These are phyloP conservation scores for Poeciliopsis turrubarensis DNA, from an alignment of 2,113 vertebrate genomes.

Conservation along the genomic window DNA sequence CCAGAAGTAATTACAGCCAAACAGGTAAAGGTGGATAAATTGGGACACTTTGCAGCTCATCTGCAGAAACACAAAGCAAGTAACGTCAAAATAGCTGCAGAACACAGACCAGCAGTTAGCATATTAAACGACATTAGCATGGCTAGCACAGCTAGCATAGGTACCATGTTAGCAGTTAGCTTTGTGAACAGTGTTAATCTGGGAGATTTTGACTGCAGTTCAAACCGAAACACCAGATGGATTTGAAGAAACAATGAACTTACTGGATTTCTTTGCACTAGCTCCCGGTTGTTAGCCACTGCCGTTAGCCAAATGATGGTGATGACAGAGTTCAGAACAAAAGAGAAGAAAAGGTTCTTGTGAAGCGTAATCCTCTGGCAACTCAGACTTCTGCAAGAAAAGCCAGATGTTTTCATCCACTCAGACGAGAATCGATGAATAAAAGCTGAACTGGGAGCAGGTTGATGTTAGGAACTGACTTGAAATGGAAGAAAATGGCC, in stretches of 20 bases:
- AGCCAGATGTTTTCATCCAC: constrained; percentile 4
- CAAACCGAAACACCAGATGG: background rate
- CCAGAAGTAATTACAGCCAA: constrained; percentile 99
- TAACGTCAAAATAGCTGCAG: too few species aligned
- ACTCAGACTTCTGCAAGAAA: constrained; percentile 88
- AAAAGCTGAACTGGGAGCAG: background rate
- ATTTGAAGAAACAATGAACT: constrained; percentile 9
- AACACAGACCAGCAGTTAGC: background rate
- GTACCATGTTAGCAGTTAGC: too few species aligned
- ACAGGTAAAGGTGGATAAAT: constrained; percentile 93
- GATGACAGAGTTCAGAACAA: constrained; percentile 92
- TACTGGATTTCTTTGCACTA: constrained; percentile 92
- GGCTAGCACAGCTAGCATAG: too few species aligned
- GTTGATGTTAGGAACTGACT: constrained; percentile 82
- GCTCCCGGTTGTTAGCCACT: constrained; percentile 90
- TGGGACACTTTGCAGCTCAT: constrained; percentile 92
- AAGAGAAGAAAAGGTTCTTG: constrained; percentile 98
- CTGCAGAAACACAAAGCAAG: constrained; percentile 66
- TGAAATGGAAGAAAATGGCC: constrained; percentile 97
- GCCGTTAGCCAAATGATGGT: constrained; percentile 92
- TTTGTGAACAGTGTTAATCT: too few species aligned
- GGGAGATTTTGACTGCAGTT: background rate
- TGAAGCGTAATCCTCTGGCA: constrained; percentile 98
- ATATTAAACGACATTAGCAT: too few species aligned
- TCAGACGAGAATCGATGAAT: background rate